Conservation (phyloP, 2,113 vertebrate species). For the Panthera leo region DNA sequence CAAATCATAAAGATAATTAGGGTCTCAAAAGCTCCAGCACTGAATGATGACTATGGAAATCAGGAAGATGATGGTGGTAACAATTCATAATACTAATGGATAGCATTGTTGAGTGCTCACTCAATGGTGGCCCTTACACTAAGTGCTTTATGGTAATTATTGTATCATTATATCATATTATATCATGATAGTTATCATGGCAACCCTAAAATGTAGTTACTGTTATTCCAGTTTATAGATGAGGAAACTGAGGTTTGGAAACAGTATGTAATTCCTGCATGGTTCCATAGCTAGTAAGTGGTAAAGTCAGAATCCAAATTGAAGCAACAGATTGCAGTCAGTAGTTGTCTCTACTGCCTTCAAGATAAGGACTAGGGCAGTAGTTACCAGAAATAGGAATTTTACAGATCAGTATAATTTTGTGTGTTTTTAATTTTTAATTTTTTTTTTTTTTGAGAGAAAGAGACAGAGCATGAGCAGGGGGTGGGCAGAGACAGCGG, state of each 20-base stretch:
- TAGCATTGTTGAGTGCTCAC: neutral
- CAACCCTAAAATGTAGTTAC: neutral
- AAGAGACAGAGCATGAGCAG: too few species aligned
- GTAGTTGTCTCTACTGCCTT: neutral
- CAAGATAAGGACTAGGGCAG: neutral
- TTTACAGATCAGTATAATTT: neutral
- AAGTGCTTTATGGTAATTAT: neutral
- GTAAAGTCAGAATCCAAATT: neutral
- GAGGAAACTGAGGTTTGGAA: neutral
- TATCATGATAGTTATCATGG: neutral
- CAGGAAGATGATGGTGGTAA: neutral
- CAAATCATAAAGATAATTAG: neutral
- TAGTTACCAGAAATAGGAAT: neutral
- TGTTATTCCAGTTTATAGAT: neutral
- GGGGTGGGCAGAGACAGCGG: too few species aligned
- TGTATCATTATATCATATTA: neutral
- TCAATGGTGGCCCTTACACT: neutral
- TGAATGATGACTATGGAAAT: neutral
- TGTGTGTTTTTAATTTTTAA: too few species aligned
- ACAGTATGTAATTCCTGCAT: neutral
- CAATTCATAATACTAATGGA: neutral
- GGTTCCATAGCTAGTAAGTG: neutral
- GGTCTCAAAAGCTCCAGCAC: neutral
- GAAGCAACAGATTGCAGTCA: neutral
- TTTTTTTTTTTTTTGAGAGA: too few species aligned